These are phyloP conservation scores for Sinocyclocheilus maitianheensis DNA, from an alignment of 2,113 vertebrate genomes.

Conservation along the genomic window DNA sequence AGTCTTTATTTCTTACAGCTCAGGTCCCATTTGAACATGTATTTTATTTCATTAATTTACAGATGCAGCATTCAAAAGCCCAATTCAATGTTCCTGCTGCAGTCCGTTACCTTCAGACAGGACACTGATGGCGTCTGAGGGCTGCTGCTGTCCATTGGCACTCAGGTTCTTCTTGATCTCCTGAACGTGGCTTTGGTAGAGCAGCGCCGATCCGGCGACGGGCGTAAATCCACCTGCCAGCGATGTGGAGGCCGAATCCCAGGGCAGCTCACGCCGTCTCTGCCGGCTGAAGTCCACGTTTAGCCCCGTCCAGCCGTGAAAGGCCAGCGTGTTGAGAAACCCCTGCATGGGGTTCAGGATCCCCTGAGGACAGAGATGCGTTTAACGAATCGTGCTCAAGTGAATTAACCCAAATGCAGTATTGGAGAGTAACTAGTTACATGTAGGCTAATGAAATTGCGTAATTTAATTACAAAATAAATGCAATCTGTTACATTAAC, in stretches of 20 bases:
- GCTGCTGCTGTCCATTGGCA: slow-evolving; percentile 73
- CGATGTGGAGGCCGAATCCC: slow-evolving; percentile 85
- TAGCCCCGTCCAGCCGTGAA: slow-evolving; percentile 90
- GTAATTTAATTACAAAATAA: too few species aligned
- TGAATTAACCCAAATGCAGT: too few species aligned
- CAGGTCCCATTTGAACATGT: neutral
- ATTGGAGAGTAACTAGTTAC: too few species aligned
- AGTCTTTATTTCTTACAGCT: neutral
- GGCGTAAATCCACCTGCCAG: slow-evolving; percentile 69
- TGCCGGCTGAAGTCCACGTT: slow-evolving; percentile 71
- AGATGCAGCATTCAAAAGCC: slow-evolving; percentile 70
- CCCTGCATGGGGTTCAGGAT: slow-evolving; percentile 90
- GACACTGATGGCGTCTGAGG: slow-evolving; percentile 82
- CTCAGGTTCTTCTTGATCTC: slow-evolving; percentile 69
- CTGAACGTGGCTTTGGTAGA: slow-evolving; percentile 76
- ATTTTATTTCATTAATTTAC: neutral
- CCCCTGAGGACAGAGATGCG: slow-evolving; percentile 65
- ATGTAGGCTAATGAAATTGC: too few species aligned
- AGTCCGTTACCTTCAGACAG: slow-evolving; percentile 88
- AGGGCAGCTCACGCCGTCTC: slow-evolving; percentile 77
- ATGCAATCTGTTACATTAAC: too few species aligned
- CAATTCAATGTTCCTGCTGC: neutral
- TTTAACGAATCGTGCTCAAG: too few species aligned
- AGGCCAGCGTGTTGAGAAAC: slow-evolving; percentile 89
- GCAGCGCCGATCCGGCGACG: slow-evolving; percentile 66